Conservation (phyloP, 2,113 vertebrate species). For the Phrynosoma platyrhinos region DNA sequence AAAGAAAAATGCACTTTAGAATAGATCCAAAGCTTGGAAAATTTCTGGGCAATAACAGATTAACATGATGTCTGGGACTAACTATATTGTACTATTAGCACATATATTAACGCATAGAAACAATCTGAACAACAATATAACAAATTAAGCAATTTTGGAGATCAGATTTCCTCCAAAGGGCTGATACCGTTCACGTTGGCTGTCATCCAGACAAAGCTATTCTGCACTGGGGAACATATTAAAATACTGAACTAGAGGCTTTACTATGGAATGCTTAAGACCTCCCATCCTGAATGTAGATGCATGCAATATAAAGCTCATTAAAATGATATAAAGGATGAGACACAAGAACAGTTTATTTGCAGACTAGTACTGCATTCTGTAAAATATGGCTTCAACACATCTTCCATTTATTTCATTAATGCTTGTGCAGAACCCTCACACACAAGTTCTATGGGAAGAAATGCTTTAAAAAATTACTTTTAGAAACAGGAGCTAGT, state of each 20-base stretch:
- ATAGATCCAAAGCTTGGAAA: neutral
- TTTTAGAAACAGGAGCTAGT: neutral
- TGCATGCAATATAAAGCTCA: neutral
- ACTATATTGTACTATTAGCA: conserved; percentile 3
- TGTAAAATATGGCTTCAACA: neutral
- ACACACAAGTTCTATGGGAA: neutral
- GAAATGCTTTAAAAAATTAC: neutral
- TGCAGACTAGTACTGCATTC: neutral
- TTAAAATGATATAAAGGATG: neutral
- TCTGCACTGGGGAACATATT: conserved; percentile 9
- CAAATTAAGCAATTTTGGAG: neutral
- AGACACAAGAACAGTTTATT: neutral
- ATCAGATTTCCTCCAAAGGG: conserved; percentile 16
- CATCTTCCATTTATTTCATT: neutral
- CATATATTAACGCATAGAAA: neutral
- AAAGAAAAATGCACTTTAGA: neutral
- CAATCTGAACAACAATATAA: neutral
- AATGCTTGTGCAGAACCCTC: neutral
- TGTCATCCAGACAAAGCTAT: conserved; percentile 14
- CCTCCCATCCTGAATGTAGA: neutral
- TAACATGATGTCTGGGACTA: neutral
- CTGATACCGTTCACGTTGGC: neutral
- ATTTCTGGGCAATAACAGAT: neutral
- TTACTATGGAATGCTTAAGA: neutral
- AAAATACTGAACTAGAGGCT: neutral